phyloP scores from a whole-genome alignment of 1,140 invertebrate genomes.

The Atopsyche davidsoni region DNA sequence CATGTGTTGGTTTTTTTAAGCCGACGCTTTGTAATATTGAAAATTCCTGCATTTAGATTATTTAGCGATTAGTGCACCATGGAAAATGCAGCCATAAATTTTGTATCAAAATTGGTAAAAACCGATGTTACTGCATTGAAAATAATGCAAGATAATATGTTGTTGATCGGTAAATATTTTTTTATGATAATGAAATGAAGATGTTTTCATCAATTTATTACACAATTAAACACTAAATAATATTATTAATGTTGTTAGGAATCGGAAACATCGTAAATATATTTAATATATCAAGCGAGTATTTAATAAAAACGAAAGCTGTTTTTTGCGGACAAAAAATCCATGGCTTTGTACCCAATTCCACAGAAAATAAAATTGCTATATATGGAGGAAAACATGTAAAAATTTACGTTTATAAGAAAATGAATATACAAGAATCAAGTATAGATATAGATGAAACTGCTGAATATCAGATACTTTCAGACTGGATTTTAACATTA shows the following conservation, averaged over 20 bases:
- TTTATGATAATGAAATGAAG: constrained; percentile 1
- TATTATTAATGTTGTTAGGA: constrained; percentile 36
- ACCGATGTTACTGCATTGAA: constrained; percentile 45
- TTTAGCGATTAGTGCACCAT: background rate
- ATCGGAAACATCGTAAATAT: constrained; percentile 43
- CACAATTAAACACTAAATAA: background rate
- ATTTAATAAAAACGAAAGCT: constrained; percentile 35
- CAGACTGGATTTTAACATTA: constrained; percentile 34
- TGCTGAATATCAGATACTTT: constrained; percentile 16
- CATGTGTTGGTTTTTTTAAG: too few relatives aligned
- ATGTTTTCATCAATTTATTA: constrained; percentile 1
- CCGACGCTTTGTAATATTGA: too few relatives aligned
- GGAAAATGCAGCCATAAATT: background rate
- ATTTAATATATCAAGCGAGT: constrained; percentile 31
- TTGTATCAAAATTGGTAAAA: constrained; percentile 34
- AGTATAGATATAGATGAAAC: constrained; percentile 28
- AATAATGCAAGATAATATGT: constrained; percentile 35
- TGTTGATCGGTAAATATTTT: constrained; percentile 30
- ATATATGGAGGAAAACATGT: constrained; percentile 46
- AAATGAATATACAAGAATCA: constrained; percentile 5
- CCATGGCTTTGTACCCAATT: constrained; percentile 40
- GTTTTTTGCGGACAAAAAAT: constrained; percentile 45
- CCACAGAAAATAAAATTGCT: constrained; percentile 35
- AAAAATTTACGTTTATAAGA: constrained; percentile 32
- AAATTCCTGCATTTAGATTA: background rate